A percentile compares a stretch with the other conserved stretches of the same genome.
phyloP scores from a whole-genome alignment of 2,888 invertebrate species.

The Cotesia congregata region DNA sequence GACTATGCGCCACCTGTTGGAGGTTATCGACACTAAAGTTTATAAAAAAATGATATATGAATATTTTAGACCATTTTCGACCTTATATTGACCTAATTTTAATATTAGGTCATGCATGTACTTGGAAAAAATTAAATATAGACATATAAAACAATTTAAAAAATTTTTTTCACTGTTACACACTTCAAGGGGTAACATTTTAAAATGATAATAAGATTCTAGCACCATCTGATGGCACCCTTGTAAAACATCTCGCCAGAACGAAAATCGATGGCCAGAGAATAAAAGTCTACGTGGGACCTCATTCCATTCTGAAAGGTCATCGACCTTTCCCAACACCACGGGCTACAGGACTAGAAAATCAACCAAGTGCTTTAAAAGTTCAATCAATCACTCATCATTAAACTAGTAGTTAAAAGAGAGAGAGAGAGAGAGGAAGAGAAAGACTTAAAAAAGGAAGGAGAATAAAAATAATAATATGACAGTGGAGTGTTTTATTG shows the following conservation, averaged over 20 bases:
- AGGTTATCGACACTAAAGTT: too few species aligned
- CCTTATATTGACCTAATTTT: too few species aligned
- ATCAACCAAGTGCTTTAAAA: background rate
- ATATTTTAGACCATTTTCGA: too few species aligned
- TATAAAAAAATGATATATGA: too few species aligned
- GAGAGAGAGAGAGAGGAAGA: too few species aligned
- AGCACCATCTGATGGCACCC: conserved; percentile 10
- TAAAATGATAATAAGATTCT: background rate
- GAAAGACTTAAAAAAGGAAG: too few species aligned
- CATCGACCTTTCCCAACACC: conserved; percentile 3
- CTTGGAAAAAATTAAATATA: too few species aligned
- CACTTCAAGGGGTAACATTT: background rate
- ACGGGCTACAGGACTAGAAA: background rate
- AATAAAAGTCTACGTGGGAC: conserved; percentile 13
- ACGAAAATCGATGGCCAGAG: conserved; percentile 13
- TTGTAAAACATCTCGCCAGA: background rate
- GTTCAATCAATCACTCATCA: background rate
- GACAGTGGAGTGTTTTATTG: background rate
- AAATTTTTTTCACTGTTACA: background rate
- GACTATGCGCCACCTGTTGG: too few species aligned
- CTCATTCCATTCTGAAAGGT: conserved; percentile 9
- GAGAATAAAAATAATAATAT: too few species aligned
- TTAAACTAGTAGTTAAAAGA: background rate
- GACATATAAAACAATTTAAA: background rate
- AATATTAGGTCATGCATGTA: too few species aligned